Evolutionary conservation across 2,797 vertebrate genomes (phyloP).

Genomic region (Pseudochromis fuscus): DNA sequence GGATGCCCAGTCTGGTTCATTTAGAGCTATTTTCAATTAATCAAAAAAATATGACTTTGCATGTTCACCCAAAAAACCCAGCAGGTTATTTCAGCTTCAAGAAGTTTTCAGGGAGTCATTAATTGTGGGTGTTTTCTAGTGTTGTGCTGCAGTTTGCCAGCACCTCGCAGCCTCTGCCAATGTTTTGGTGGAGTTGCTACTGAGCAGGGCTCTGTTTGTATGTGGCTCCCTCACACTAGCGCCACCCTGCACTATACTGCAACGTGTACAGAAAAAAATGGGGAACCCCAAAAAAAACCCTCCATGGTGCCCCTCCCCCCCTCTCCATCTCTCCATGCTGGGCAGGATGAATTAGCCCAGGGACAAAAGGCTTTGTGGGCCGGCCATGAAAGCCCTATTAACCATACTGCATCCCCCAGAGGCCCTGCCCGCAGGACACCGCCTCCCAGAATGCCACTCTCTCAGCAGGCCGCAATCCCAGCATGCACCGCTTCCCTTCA

Average conservation of each 20-base stretch:
- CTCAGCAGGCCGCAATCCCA: constrained; percentile 85
- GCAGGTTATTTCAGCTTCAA: constrained; percentile 49
- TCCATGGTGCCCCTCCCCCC: constrained; percentile 66
- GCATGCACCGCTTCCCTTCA: constrained; percentile 85
- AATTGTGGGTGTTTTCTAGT: constrained; percentile 65
- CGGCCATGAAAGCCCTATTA: constrained; percentile 90
- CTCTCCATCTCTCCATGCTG: constrained; percentile 81
- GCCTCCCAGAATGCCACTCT: constrained; percentile 87
- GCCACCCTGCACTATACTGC: constrained; percentile 63
- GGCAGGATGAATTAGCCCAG: constrained; percentile 86
- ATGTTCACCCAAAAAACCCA: constrained; percentile 23
- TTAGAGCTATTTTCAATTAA: neutral
- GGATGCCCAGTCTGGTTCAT: neutral
- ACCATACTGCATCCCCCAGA: constrained; percentile 90
- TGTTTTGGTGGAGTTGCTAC: constrained; percentile 74
- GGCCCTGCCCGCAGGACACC: constrained; percentile 88
- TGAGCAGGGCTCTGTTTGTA: constrained; percentile 54
- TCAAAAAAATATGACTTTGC: constrained; percentile 7
- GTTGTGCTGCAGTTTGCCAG: constrained; percentile 67
- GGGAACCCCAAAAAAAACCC: constrained; percentile 37
- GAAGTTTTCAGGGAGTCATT: constrained; percentile 53
- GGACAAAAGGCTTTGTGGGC: constrained; percentile 90
- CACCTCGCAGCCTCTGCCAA: constrained; percentile 57
- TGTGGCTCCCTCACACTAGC: constrained; percentile 68
- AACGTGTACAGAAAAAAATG: constrained; percentile 34